Percentiles rank a stretch among this genome's conserved stretches.
phyloP scores from a whole-genome alignment of 2,113 vertebrate species.

The Cryptotis parvus region DNA sequence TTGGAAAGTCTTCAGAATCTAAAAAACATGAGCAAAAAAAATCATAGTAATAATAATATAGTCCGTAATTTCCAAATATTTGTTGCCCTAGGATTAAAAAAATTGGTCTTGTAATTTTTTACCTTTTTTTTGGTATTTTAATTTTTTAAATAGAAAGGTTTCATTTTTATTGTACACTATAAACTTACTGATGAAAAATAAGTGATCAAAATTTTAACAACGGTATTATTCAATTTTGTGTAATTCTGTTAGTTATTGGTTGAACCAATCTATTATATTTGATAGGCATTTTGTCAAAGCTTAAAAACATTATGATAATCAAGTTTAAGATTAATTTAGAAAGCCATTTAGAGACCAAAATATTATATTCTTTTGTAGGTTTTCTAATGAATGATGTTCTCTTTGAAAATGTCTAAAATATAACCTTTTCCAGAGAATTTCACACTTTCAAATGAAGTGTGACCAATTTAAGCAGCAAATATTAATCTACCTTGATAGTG shows the following conservation, averaged over 20 bases:
- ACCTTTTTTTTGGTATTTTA: too few relatives aligned
- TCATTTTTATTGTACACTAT: conserved; percentile 25
- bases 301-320: conserved; percentile 41
- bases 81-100: conserved; percentile 56
- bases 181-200: conserved; percentile 39
- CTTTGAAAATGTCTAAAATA: conserved; percentile 42
- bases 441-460: conserved; percentile 13
- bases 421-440: conserved; percentile 3
- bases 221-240: background rate
- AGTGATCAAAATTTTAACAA: background rate
- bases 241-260: conserved; percentile 40
- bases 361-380: background rate
- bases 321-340: conserved; percentile 24
- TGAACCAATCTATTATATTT: conserved; percentile 48
- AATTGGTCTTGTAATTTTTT: conserved; percentile 17
- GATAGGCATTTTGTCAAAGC: conserved; percentile 4
- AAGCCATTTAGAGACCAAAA: conserved; percentile 50
- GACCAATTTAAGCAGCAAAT: background rate
- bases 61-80: conserved; percentile 45
- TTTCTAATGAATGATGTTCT: conserved; percentile 49
- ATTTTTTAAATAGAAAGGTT: conserved; percentile 26
- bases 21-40: background rate
- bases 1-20: conserved; percentile 71
- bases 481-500: background rate
- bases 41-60: background rate